These are phyloP conservation scores for Camponotus vicinus DNA, from an alignment of 1,140 invertebrate species.

Conservation along the genomic window DNA sequence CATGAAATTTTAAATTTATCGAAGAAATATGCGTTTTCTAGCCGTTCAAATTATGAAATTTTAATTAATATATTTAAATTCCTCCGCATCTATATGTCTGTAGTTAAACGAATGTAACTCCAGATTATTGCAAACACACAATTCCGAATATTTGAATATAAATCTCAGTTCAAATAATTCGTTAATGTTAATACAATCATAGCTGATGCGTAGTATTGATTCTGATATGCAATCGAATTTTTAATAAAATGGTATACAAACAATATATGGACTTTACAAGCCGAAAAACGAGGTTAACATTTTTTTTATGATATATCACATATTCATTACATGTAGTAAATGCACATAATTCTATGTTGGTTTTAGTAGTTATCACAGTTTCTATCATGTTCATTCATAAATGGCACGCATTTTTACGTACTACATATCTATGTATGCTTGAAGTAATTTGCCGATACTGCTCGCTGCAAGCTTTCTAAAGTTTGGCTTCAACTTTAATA, in stretches of 20 bases:
- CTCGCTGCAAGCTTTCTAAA: background rate
- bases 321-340: background rate
- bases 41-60: background rate
- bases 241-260: background rate
- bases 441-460: background rate
- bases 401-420: background rate
- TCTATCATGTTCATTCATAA: background rate
- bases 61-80: background rate
- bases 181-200: background rate
- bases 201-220: too few species aligned
- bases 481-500: background rate
- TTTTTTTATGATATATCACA: background rate
- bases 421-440: too few species aligned
- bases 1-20: background rate
- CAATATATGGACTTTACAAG: background rate
- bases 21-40: background rate
- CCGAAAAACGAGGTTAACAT: background rate
- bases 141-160: background rate
- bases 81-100: background rate
- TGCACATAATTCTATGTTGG: background rate
- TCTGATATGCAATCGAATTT: background rate
- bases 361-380: slow-evolving; percentile 40
- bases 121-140: background rate
- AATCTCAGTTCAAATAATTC: background rate
- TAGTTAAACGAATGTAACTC: background rate